Evolutionary conservation across 2,888 invertebrate species (phyloP).

Genomic region (Pheosia gnoma): DNA sequence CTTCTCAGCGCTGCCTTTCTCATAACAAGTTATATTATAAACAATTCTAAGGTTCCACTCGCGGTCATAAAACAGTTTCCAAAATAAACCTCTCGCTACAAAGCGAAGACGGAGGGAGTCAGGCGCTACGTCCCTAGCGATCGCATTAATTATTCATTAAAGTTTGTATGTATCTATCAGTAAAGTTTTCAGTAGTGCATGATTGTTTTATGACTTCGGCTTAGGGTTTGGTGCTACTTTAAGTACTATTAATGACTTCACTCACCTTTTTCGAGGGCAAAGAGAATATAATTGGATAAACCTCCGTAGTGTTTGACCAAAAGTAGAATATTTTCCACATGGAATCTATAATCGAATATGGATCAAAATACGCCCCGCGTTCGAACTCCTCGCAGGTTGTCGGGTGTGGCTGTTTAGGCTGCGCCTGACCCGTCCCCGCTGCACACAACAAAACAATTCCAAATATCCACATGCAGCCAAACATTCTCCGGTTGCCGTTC

Average conservation of each 20-base stretch:
- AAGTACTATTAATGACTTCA: too few relatives aligned
- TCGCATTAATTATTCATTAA: too few relatives aligned
- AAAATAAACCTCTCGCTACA: too few relatives aligned
- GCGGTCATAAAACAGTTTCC: too few relatives aligned
- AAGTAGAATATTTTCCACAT: conserved; percentile 74
- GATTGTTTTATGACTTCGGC: too few relatives aligned
- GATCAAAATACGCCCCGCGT: conserved; percentile 58
- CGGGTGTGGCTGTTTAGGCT: conserved; percentile 30
- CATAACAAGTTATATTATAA: too few relatives aligned
- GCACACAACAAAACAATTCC: conserved; percentile 54
- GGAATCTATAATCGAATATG: conserved; percentile 58
- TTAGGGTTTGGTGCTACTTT: too few relatives aligned
- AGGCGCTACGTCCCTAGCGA: too few relatives aligned
- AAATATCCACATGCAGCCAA: conserved; percentile 58
- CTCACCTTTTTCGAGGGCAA: conserved; percentile 58
- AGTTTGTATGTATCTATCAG: too few relatives aligned
- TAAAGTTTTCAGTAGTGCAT: too few relatives aligned
- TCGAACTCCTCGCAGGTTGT: conserved; percentile 73
- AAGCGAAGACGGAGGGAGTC: too few relatives aligned
- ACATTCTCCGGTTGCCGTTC: conserved; percentile 61
- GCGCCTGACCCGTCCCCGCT: conserved; percentile 23
- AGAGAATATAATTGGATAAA: conserved; percentile 62
- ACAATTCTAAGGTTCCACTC: conserved; percentile 16
- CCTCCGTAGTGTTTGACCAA: conserved; percentile 64
- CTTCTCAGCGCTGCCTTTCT: too few relatives aligned